phyloP scores from a whole-genome alignment of 64 coral and sea anemone species.

The Stylophora pistillata region DNA sequence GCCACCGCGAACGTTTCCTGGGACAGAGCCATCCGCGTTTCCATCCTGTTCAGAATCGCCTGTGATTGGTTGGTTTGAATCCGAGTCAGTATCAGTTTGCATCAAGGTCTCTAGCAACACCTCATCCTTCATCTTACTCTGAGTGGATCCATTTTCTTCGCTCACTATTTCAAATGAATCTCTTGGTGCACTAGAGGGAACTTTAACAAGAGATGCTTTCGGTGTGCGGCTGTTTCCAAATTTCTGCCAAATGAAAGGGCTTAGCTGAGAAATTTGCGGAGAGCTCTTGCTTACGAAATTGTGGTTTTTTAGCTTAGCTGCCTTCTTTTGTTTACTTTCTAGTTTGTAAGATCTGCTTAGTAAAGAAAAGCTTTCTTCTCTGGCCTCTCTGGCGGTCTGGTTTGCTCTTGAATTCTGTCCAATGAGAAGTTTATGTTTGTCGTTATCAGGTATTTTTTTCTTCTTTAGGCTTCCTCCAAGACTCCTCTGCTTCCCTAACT shows the following conservation, averaged over 20 bases:
- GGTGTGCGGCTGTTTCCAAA: neutral
- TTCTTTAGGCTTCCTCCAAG: neutral
- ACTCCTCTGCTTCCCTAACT: neutral
- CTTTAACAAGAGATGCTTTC: neutral
- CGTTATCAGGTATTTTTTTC: neutral
- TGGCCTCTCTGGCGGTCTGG: neutral
- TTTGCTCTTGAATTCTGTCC: neutral
- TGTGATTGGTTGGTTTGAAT: neutral
- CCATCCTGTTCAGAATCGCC: neutral
- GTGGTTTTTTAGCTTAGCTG: neutral
- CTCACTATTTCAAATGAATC: constrained; percentile 9
- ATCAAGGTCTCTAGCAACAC: neutral
- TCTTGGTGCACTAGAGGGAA: neutral
- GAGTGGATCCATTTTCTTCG: neutral
- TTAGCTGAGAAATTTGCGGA: neutral
- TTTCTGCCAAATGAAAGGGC: neutral
- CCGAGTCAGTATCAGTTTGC: neutral
- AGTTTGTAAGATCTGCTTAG: neutral
- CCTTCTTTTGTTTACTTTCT: neutral
- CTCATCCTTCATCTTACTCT: neutral
- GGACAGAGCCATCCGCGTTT: neutral
- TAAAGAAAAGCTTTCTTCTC: neutral
- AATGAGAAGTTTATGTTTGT: neutral
- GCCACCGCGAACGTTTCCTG: too few species aligned
- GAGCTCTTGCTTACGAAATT: neutral